These are phyloP conservation scores for Drosophila sp. DNA, from an alignment of 1,140 invertebrate genomes.

Conservation along the genomic window DNA sequence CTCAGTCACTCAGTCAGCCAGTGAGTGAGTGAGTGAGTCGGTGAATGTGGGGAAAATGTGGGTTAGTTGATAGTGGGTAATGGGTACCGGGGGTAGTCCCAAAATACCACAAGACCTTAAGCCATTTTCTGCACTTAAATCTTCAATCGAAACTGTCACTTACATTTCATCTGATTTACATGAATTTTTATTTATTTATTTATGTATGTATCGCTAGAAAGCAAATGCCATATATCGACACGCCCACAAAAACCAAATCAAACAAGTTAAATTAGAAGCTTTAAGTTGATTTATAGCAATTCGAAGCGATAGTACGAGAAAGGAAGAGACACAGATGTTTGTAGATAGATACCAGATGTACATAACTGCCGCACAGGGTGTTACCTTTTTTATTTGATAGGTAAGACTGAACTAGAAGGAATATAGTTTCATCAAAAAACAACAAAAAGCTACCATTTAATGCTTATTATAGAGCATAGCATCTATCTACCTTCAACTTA, in stretches of 20 bases:
- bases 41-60: not conserved
- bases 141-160: slow-evolving; percentile 5
- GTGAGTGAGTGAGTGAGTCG: not conserved
- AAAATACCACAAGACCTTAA: not conserved
- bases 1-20: not conserved
- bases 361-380: slow-evolving; percentile 27
- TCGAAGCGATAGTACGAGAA: slow-evolving; percentile 47
- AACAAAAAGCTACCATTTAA: too few species aligned
- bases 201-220: slow-evolving; percentile 50
- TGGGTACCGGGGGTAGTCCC: not conserved
- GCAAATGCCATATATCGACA: slow-evolving; percentile 61
- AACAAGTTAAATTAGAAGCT: slow-evolving; percentile 32
- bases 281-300: slow-evolving; percentile 66
- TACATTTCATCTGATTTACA: slow-evolving; percentile 1
- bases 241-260: slow-evolving; percentile 45
- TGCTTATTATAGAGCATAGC: too few species aligned
- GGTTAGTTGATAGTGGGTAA: not conserved
- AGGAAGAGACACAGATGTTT: not conserved
- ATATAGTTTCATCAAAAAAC: too few species aligned
- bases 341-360: slow-evolving; percentile 32
- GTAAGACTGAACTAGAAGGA: too few species aligned
- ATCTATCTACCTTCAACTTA: too few species aligned
- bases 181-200: slow-evolving; percentile 1
- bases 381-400: not conserved
- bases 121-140: slow-evolving; percentile 18